Percentiles rank a stretch among this genome's conserved stretches.
phyloP scores from a whole-genome alignment of 2,113 vertebrate genomes.

The Micromys minutus region DNA sequence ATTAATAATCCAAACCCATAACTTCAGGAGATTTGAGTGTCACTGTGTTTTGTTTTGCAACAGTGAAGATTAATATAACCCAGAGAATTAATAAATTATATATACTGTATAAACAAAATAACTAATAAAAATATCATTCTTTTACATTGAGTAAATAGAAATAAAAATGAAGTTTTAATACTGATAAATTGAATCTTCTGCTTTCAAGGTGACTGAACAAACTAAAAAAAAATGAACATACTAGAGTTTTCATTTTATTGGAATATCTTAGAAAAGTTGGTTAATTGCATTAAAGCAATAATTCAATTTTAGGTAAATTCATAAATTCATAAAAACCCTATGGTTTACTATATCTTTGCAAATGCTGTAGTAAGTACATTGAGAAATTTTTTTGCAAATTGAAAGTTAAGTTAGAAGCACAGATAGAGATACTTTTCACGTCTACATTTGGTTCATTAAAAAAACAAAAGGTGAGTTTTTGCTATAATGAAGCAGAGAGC shows the following conservation, averaged over 20 bases:
- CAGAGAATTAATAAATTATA: neutral
- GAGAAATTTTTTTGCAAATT: slow-evolving; percentile 46
- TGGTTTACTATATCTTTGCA: neutral
- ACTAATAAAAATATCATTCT: neutral
- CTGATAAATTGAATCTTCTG: neutral
- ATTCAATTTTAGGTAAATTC: neutral
- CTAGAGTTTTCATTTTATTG: neutral
- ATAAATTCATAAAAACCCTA: neutral
- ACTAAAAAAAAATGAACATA: neutral
- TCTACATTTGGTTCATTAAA: neutral
- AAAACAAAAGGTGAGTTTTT: slow-evolving; percentile 5
- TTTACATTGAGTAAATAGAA: slow-evolving; percentile 7
- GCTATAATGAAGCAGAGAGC: neutral
- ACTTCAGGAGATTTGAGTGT: neutral
- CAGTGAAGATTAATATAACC: neutral
- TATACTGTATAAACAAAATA: neutral
- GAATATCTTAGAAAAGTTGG: neutral
- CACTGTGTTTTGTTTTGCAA: neutral
- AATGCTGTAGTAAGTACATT: neutral
- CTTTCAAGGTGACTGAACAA: neutral
- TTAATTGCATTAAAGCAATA: slow-evolving; percentile 20
- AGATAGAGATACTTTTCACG: neutral
- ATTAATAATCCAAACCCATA: neutral
- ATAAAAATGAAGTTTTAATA: neutral
- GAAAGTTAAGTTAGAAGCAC: neutral